These are phyloP conservation scores for Chloebia gouldiae DNA, from an alignment of 2,113 vertebrate genomes.

Conservation along the genomic window DNA sequence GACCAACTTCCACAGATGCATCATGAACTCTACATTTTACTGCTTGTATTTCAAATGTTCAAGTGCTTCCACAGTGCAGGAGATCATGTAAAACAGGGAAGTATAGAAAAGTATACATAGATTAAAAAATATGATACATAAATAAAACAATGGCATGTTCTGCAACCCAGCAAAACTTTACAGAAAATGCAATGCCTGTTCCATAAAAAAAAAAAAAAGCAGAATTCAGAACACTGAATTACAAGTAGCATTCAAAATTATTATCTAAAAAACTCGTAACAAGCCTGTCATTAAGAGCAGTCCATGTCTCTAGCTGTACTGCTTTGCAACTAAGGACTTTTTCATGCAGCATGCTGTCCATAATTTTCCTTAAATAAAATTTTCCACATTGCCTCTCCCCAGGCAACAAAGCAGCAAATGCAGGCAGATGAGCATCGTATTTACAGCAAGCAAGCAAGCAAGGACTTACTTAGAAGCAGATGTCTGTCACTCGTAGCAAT, in stretches of 20 bases:
- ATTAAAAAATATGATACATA: neutral
- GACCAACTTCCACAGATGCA: neutral
- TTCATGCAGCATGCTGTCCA: neutral
- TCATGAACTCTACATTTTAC: neutral
- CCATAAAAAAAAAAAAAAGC: neutral
- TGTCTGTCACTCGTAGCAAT: neutral
- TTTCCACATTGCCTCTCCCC: neutral
- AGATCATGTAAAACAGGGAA: neutral
- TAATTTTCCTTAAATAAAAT: neutral
- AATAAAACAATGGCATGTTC: neutral
- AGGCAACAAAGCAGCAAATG: neutral
- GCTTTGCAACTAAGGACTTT: neutral
- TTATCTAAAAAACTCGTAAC: neutral
- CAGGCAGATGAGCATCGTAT: neutral
- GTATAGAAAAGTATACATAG: neutral
- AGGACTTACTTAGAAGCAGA: neutral
- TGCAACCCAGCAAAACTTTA: neutral
- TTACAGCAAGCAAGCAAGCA: neutral
- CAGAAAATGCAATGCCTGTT: neutral
- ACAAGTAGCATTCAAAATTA: neutral
- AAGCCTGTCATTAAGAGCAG: neutral
- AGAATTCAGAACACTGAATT: neutral
- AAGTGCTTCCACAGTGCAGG: neutral
- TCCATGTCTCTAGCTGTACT: neutral
- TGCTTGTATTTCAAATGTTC: neutral